These are phyloP conservation scores for Philopotamus ludificatus DNA, from an alignment of 1,140 invertebrate species.

Conservation along the genomic window DNA sequence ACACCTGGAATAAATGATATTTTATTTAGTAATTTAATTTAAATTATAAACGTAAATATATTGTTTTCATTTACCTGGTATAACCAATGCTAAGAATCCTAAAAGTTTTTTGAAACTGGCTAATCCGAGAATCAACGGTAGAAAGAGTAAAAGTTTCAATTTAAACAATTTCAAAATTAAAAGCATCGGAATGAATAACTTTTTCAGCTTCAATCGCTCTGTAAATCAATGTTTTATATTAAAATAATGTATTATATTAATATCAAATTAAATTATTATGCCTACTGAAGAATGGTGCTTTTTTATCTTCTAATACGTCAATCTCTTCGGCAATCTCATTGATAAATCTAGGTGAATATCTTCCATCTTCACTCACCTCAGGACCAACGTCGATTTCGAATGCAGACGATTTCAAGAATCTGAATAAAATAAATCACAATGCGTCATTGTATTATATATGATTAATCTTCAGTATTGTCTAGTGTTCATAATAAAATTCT, in stretches of 20 bases:
- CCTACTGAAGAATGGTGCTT: constrained; percentile 75
- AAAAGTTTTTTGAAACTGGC: constrained; percentile 82
- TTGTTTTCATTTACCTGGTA: constrained; percentile 57
- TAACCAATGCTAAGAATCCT: constrained; percentile 71
- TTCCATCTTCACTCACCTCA: constrained; percentile 66
- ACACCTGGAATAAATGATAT: constrained; percentile 51
- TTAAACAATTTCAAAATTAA: constrained; percentile 81
- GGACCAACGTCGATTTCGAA: constrained; percentile 70
- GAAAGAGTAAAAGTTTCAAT: constrained; percentile 74
- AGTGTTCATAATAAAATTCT: neutral
- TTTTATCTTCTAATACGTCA: constrained; percentile 76
- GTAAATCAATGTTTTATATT: constrained; percentile 28
- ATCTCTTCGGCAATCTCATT: constrained; percentile 81
- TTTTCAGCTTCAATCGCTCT: constrained; percentile 77
- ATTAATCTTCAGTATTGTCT: too few relatives aligned
- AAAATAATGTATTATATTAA: neutral
- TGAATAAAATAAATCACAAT: constrained; percentile 45
- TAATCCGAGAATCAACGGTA: constrained; percentile 76
- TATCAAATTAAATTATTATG: constrained; percentile 38
- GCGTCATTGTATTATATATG: too few relatives aligned
- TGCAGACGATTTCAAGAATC: constrained; percentile 74
- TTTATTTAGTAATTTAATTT: neutral
- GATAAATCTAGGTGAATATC: constrained; percentile 74
- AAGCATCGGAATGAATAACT: constrained; percentile 77
- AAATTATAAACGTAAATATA: neutral